phyloP scores from a whole-genome alignment of 2,888 invertebrate species.

The Anoplius nigerrimus region DNA sequence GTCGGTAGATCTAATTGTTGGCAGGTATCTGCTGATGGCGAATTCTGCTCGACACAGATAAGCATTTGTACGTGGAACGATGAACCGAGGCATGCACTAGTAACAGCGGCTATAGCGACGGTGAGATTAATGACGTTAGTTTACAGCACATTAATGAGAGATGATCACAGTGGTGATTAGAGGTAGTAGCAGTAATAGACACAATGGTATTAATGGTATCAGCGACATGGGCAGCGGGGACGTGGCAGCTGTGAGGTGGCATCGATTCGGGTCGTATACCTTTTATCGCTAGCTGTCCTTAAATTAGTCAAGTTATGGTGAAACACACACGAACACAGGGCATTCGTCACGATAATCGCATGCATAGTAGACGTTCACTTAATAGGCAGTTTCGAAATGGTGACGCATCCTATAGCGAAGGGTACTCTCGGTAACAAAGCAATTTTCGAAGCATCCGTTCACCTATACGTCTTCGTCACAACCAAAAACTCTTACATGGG shows the following conservation, averaged over 20 bases:
- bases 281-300: not conserved
- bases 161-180: not conserved
- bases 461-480: slow-evolving; percentile 35
- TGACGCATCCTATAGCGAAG: not conserved
- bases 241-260: not conserved
- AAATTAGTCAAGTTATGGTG: slow-evolving; percentile 3
- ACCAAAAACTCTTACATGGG: slow-evolving; percentile 35
- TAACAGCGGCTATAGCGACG: slow-evolving; percentile 21
- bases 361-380: slow-evolving; percentile 1
- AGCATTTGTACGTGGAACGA: not conserved
- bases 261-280: slow-evolving; percentile 7
- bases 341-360: not conserved
- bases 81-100: slow-evolving; percentile 41
- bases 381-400: slow-evolving; percentile 7
- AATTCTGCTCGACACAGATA: too few relatives aligned
- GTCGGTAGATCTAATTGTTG: too few relatives aligned
- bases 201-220: slow-evolving; percentile 1
- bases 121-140: slow-evolving; percentile 21
- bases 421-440: slow-evolving; percentile 47
- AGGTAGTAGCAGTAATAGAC: not conserved
- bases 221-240: not conserved
- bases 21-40: too few relatives aligned
- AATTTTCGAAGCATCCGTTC: slow-evolving; percentile 48
- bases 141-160: slow-evolving; percentile 30
- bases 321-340: too few relatives aligned